Base-by-base conservation (phyloP, 1,140 invertebrate species). In the Drosophila elegans region DNA sequence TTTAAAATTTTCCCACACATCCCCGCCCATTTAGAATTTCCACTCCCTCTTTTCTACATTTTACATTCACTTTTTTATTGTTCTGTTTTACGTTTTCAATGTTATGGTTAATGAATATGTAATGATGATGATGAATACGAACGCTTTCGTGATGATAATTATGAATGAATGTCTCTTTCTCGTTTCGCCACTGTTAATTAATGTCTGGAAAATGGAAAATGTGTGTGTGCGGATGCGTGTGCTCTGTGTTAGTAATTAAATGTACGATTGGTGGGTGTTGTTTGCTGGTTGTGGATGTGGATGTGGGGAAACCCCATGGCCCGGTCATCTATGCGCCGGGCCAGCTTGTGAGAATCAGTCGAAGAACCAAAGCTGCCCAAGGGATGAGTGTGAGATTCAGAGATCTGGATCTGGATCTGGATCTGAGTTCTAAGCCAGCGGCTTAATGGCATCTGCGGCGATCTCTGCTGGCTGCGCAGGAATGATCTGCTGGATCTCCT, bases 101-200 rank as follows among this genome's bases (percentile, higher is more conserved):
- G 80, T 90, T 89, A 89, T 89, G 84, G 80, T 89, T 84, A 76
- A 89, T 89, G 84, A 89, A 90, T 90, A 88, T 85, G 77, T 78
- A 90, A 89, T 88, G 83, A 88, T 88, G 83, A 88, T 83, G 78
- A 78, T 89, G 77, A 71, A 74, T 66, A 89, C 81, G 80, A 82
- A 79, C 77, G 67, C 69, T 69, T 69, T 57, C 80, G 66, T 67
- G 75, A 73, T 61, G 73, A 68, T 80, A 71, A 75, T 67, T 75
- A 76, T 75, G 71, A 67, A 75, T 77, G 74, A 75, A 75, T 75
- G 73, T 75, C 46, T 75, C 52, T 46, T 57, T 57, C 52, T 39
- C 66, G 68, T 72, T 51, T 64, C 56, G 56, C 59, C 80, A 57
- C 64, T 68, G 81, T 85, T 85, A 85, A 82, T 79, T 76, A 82